Percentiles rank a stretch among this genome's conserved stretches.
Evolutionary conservation across 53 echinoderm and acorn worm species (phyloP).

Genomic region (Holothuria leucospilota): DNA sequence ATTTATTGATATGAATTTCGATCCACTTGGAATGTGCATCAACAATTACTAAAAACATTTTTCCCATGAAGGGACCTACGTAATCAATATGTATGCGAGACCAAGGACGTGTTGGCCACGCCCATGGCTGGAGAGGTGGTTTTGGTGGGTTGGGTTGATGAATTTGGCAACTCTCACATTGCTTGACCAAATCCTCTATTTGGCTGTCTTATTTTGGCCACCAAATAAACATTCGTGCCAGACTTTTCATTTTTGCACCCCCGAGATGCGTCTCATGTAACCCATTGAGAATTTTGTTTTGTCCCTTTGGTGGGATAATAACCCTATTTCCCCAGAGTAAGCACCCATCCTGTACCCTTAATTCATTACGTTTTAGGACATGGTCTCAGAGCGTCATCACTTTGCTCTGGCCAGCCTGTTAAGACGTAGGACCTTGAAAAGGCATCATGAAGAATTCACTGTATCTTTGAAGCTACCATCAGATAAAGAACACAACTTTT

Average conservation of each 20-base stretch:
- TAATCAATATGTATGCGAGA: background rate
- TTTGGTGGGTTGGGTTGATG: background rate
- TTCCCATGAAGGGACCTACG: background rate
- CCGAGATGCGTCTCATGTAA: background rate
- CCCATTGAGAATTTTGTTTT: too few species aligned
- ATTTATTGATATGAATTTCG: background rate
- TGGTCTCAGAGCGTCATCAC: too few species aligned
- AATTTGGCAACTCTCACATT: background rate
- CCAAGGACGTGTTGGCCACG: constrained; percentile 24
- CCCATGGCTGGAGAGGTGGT: background rate
- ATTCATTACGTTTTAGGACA: too few species aligned
- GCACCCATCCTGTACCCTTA: constrained; percentile 6
- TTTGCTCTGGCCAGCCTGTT: too few species aligned
- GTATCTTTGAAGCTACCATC: too few species aligned
- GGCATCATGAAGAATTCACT: too few species aligned
- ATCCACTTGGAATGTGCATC: constrained; percentile 38
- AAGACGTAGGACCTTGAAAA: too few species aligned
- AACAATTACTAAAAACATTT: background rate
- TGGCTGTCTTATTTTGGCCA: too few species aligned
- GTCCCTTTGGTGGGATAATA: background rate
- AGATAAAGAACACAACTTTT: too few species aligned
- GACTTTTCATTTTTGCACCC: constrained; percentile 10
- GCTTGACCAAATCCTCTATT: background rate
- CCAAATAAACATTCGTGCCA: constrained; percentile 14
- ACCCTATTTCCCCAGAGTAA: constrained; percentile 10